Percentiles rank a stretch among this genome's conserved stretches.
Conservation (phyloP, 1,140 invertebrate genomes). For the Cataglyphis hispanica region DNA sequence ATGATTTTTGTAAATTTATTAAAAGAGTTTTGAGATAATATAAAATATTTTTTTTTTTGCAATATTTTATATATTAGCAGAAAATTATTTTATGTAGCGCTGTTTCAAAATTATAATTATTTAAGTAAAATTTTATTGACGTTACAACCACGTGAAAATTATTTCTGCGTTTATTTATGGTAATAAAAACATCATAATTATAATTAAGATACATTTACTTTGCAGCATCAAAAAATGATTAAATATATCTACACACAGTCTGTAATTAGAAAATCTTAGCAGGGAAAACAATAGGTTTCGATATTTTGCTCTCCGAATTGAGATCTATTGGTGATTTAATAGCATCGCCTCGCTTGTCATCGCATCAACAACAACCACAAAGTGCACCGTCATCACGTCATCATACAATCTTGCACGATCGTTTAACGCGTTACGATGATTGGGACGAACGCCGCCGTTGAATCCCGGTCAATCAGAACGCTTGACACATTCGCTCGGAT, state of each 20-base stretch:
- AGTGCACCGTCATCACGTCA: constrained; percentile 32
- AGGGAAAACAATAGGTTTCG: background rate
- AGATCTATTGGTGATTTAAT: constrained; percentile 5
- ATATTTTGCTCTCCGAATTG: background rate
- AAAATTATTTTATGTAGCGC: background rate
- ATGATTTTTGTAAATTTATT: background rate
- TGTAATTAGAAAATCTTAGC: background rate
- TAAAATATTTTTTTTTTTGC: background rate
- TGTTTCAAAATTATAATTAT: background rate
- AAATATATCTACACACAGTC: too few relatives aligned
- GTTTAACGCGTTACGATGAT: constrained; percentile 55
- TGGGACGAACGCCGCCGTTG: constrained; percentile 39
- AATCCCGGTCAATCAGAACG: constrained; percentile 78
- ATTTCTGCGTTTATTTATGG: background rate
- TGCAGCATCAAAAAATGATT: background rate
- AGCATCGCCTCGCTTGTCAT: constrained; percentile 3
- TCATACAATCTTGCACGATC: constrained; percentile 27
- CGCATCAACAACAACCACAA: constrained; percentile 4
- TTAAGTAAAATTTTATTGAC: background rate
- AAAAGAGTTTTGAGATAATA: background rate
- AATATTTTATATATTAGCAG: background rate
- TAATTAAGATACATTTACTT: background rate
- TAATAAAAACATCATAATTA: background rate
- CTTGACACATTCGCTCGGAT: constrained; percentile 68
- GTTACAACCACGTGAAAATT: background rate